phyloP scores from a whole-genome alignment of 2,797 vertebrate species.

The Sebastes hubbsi region DNA sequence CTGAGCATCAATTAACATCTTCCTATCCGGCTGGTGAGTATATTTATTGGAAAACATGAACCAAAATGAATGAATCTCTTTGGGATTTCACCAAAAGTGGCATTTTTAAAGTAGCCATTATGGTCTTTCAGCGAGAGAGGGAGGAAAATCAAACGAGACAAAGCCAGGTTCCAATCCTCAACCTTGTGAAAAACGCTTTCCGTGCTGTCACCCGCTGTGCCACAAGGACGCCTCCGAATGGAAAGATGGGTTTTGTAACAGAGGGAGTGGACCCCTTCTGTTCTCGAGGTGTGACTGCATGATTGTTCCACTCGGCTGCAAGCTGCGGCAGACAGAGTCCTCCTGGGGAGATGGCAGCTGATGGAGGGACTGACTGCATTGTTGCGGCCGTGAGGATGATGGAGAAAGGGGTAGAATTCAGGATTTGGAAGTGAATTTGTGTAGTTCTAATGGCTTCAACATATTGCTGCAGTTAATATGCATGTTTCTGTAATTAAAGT shows the following conservation, averaged over 20 bases:
- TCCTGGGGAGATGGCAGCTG: slow-evolving; percentile 56
- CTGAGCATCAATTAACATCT: background rate
- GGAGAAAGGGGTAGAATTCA: background rate
- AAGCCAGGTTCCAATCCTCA: slow-evolving; percentile 24
- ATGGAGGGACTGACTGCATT: slow-evolving; percentile 38
- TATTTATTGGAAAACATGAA: background rate
- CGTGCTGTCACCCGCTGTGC: slow-evolving; percentile 17
- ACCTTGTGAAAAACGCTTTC: slow-evolving; percentile 27
- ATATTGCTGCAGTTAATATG: background rate
- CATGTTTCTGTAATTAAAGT: background rate
- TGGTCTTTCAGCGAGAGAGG: background rate
- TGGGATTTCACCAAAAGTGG: background rate
- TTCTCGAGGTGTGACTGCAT: slow-evolving; percentile 65
- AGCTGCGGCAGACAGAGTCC: slow-evolving; percentile 59
- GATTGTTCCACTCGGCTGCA: slow-evolving; percentile 64
- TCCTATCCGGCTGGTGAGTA: background rate
- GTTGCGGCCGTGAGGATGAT: background rate
- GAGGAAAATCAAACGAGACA: background rate
- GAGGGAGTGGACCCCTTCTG: slow-evolving; percentile 49
- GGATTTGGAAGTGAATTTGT: background rate
- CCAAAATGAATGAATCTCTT: background rate
- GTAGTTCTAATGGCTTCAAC: background rate
- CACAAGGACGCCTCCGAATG: slow-evolving; percentile 29
- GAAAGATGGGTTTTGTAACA: slow-evolving; percentile 23
- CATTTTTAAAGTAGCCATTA: background rate